Conservation (phyloP, 2,888 invertebrate genomes). For the Sthenelais limicola region DNA sequence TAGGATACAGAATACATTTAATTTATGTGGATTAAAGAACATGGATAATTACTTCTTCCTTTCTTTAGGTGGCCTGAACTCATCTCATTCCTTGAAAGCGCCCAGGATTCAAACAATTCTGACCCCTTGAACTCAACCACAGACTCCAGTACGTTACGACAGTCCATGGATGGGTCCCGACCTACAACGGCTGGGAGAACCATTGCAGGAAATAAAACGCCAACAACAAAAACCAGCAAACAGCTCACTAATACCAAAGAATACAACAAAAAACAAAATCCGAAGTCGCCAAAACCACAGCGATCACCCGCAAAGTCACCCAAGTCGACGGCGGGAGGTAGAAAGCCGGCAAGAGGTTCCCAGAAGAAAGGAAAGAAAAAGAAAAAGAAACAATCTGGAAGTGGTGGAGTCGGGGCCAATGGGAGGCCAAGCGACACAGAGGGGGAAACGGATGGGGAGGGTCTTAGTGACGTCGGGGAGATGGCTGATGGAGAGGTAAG, state of each 20-base stretch:
- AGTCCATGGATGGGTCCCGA: constrained; percentile 2
- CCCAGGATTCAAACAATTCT: constrained; percentile 49
- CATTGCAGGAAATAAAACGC: background rate
- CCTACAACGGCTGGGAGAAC: background rate
- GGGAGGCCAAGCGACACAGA: constrained; percentile 21
- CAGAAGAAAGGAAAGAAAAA: constrained; percentile 11
- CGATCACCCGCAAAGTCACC: constrained; percentile 11
- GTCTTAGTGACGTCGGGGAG: constrained; percentile 27
- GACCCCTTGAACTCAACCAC: constrained; percentile 11
- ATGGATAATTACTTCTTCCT: no score
- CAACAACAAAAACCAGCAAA: constrained; percentile 13
- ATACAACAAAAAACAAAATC: constrained; percentile 12
- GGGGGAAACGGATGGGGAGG: constrained; percentile 26
- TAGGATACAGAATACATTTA: no score
- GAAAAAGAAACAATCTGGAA: constrained; percentile 8
- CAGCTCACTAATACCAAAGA: constrained; percentile 9
- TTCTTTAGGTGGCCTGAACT: constrained; percentile 72
- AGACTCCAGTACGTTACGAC: constrained; percentile 2
- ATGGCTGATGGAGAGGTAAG: background rate
- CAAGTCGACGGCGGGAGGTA: constrained; percentile 12
- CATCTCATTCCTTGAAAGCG: constrained; percentile 64
- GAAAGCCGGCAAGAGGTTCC: background rate
- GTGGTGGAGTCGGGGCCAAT: background rate
- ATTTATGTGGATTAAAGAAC: no score
- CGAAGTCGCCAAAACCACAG: constrained; percentile 18